phyloP scores from a whole-genome alignment of 2,113 vertebrate species.

The Cynoglossus semilaevis region DNA sequence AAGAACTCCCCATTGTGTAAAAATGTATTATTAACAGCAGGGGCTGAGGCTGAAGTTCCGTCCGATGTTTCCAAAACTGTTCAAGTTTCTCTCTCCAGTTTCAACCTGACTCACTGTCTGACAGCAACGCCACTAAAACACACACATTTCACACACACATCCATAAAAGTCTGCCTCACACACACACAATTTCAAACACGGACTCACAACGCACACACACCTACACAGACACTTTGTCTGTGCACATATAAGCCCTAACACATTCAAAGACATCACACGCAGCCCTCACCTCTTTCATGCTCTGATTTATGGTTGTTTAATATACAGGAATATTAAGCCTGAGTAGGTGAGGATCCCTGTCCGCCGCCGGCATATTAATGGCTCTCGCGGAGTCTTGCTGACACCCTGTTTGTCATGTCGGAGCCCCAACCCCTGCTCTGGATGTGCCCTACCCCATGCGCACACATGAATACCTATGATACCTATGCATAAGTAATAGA shows the following conservation, averaged over 20 bases:
- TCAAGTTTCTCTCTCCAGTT: conserved; percentile 27
- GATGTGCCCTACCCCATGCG: conserved; percentile 66
- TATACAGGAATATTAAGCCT: conserved; percentile 81
- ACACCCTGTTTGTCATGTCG: conserved; percentile 80
- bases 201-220: conserved; percentile 10
- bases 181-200: conserved; percentile 26
- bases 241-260: conserved; percentile 18
- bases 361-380: conserved; percentile 75
- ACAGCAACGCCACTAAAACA: conserved; percentile 24
- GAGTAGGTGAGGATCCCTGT: conserved; percentile 74
- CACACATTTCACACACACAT: conserved; percentile 23
- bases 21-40: conserved; percentile 8
- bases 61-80: conserved; percentile 39
- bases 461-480: conserved; percentile 83
- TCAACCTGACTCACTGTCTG: conserved; percentile 34
- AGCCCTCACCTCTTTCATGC: conserved; percentile 58
- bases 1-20: too few species aligned
- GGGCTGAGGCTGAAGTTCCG: conserved; percentile 32
- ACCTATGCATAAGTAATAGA: conserved; percentile 82
- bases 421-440: conserved; percentile 64
- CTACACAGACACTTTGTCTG: conserved; percentile 11
- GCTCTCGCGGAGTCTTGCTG: conserved; percentile 71
- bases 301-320: conserved; percentile 82
- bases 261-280: conserved; percentile 25
- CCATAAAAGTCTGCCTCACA: conserved; percentile 16